These are phyloP conservation scores for Caloenas nicobarica DNA, from an alignment of 2,113 vertebrate genomes.

Conservation along the genomic window DNA sequence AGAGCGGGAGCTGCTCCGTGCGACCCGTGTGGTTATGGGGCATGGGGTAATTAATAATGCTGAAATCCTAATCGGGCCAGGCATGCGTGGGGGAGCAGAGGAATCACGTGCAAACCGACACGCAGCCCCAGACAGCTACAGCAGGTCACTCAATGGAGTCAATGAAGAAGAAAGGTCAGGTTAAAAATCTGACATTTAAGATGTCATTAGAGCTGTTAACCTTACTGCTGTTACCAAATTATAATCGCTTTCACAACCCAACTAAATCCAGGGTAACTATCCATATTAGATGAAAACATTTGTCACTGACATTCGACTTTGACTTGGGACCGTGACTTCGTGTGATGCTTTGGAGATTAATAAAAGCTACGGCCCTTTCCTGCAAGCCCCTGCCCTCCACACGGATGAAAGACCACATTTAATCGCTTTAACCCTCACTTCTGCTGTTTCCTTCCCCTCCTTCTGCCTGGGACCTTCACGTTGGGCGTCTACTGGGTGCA, in stretches of 20 bases:
- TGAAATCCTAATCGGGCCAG: rapidly evolving
- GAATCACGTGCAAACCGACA: rapidly evolving
- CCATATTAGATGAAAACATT: neutral
- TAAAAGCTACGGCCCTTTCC: neutral
- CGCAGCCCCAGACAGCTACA: rapidly evolving
- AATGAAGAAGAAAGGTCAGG: neutral
- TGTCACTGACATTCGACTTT: neutral
- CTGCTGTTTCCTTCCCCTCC: neutral
- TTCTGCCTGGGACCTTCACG: neutral
- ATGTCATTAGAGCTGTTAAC: neutral
- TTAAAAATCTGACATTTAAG: neutral
- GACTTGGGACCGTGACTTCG: neutral
- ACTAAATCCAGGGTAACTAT: neutral
- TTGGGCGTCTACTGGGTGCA: neutral
- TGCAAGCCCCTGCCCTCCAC: neutral
- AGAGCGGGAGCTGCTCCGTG: neutral
- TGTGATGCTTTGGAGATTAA: neutral
- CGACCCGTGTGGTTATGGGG: neutral
- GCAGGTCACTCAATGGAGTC: neutral
- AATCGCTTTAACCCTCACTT: neutral
- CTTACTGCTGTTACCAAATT: neutral
- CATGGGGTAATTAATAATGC: neutral
- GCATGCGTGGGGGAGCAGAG: rapidly evolving
- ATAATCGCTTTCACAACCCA: neutral
- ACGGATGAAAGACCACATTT: neutral